These are phyloP conservation scores for Chrysocyon brachyurus DNA, from an alignment of 2,797 vertebrate species.

Conservation along the genomic window DNA sequence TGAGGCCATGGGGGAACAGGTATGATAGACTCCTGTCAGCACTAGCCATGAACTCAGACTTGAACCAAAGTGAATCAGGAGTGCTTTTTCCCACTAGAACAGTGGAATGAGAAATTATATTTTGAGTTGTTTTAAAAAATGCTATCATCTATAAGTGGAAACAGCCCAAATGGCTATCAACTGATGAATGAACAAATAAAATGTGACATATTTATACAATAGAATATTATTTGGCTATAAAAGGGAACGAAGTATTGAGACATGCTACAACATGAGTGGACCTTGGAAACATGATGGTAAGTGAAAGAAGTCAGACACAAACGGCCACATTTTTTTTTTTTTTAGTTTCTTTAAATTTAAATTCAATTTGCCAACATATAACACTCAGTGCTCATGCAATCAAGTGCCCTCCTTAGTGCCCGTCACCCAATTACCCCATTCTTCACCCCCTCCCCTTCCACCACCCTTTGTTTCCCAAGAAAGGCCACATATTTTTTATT, in stretches of 20 bases:
- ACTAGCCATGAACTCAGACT: neutral
- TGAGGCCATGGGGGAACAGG: neutral
- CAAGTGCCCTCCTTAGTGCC: too few relatives aligned
- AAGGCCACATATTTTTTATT: neutral
- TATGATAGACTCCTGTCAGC: accelerated
- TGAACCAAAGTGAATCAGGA: neutral
- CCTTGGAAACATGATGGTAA: neutral
- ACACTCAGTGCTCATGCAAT: too few relatives aligned
- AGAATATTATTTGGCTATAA: neutral
- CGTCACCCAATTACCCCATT: too few relatives aligned
- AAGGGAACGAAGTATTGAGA: neutral
- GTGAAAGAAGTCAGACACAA: neutral
- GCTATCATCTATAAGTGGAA: neutral
- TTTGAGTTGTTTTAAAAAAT: neutral
- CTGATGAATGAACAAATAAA: neutral
- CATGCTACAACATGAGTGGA: accelerated
- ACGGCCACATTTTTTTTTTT: too few relatives aligned
- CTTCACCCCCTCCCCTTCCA: too few relatives aligned
- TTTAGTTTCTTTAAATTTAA: too few relatives aligned
- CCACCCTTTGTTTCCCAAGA: too few relatives aligned
- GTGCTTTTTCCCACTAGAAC: accelerated
- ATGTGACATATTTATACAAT: neutral
- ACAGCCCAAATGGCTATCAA: neutral
- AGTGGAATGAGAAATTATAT: neutral
- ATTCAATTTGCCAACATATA: too few relatives aligned